Evolutionary conservation across 2,113 vertebrate genomes (phyloP), one percentile per base, ranked within the genome.

Genomic region (Petrocephalus zakoni): DNA sequence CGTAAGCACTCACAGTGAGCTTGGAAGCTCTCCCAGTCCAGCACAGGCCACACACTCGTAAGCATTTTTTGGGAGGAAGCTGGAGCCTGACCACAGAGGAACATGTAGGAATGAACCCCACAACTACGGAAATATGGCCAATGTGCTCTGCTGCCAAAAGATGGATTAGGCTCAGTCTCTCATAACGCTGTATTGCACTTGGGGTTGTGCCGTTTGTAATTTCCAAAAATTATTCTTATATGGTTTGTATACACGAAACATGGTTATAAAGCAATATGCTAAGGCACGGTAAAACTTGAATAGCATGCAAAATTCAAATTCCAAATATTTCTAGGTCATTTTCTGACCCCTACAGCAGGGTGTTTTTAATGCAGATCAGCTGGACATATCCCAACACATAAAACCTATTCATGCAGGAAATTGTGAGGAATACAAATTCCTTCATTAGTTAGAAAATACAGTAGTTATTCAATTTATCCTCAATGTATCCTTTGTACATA

Each of bases 11-110:
- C 61, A 42, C 34, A 42, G 72, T 37, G 34, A 17, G 37, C 72
- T 42, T 78, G 72, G 72, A 78, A 78, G 29, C 15, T 78, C 29
- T 78, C 72, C 72, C 72, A 78, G 72, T 78, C 72, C 72, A 78
- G 37, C 29, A 19, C 5, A 78, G 72, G 34, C 72, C 72, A 78
- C 34, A 19, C 72, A 42, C 34, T 37, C 72, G 72, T 68, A 42
- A 42, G 72, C 72, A 78, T 17, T 17, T 42, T 78, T 42, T 7
- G 72, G 10, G 15, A 42, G 34, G 72, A 78, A 42, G 25, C 13
- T 78, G 15, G 15, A 78, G 72, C 72, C 68, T 75, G 29, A 75
- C 25, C 72, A 37, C 34, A 78, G 34, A 78, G 5, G 37, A 78
- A 78, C 72, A 42, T 78, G 72, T 2, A 78, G 34, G 72, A 78